Base-by-base conservation (phyloP, 37 sponge, comb jelly and placozoan genomes). In the Theonella swinhoei region DNA sequence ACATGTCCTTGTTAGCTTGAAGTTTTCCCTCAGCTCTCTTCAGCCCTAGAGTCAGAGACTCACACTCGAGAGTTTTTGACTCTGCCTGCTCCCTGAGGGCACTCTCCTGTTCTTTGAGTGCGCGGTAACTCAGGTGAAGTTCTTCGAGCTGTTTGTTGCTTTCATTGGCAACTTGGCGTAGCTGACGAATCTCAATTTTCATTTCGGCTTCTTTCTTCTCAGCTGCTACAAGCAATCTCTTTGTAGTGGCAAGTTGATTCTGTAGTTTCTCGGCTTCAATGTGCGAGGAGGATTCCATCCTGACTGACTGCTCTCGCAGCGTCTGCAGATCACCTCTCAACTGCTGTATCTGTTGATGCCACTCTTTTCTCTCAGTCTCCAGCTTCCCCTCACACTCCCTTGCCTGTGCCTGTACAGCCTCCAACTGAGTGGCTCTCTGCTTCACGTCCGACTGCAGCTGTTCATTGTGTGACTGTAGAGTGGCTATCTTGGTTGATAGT, bases 111-210 rank as follows among this genome's bases (percentile, higher is more conserved):
- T 79, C 73, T 28, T 26, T 23, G 65, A 61, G 42, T 24, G 0
- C 31, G 62, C 37, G 39, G 33, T 42, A 22, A 3, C 72, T n/a
- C 20, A 1, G 32, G 40, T 78, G 64, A 28, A 62, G n/a, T 32
- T 78, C 61, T 29, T 25, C 35, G 43, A 86, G 86, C 33, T 78
- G 86, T 41, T 78, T 35, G 75, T 83, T 83, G 32, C 75, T 74
- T 3, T 37, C 42, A 31, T 75, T 74, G 20, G 84, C 84, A 4
- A 78, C 64, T 36, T 78, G 86, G 36, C 69, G 40, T 0, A 83
- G 76, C 61, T 78, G 34, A 37, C 65, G 69, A 72, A 86, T 17
- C 42, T 79, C 72, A 2, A 33, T 33, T 39, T 67, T 75, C 42
- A 62, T 26, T 40, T 80, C 64, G 1, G 32, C 43, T 42, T 90